Conservation (phyloP, 2,797 vertebrate species). For the Geotrypetes seraphini region DNA sequence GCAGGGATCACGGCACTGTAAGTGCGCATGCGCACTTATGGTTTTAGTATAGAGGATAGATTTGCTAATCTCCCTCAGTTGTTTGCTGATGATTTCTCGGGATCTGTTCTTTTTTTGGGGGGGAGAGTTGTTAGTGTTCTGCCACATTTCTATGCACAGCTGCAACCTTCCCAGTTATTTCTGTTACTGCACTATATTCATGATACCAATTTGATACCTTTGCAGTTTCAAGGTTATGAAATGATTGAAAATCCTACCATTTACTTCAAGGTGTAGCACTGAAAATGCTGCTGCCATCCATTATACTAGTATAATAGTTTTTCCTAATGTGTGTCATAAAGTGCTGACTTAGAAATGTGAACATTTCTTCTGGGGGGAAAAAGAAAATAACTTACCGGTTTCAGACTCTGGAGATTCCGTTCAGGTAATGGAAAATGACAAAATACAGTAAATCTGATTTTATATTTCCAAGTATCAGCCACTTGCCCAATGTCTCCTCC, state of each 20-base stretch:
- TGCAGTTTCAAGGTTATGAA: slow-evolving; percentile 70
- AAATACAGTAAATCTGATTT: slow-evolving; percentile 1
- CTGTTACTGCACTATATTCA: slow-evolving; percentile 60
- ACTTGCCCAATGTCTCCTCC: slow-evolving; percentile 27
- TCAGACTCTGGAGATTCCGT: slow-evolving; percentile 4
- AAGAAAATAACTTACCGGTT: slow-evolving; percentile 43
- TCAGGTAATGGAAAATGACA: slow-evolving; percentile 3
- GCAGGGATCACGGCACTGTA: too few relatives aligned
- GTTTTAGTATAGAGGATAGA: too few relatives aligned
- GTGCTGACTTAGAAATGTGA: slow-evolving; percentile 57
- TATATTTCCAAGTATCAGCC: slow-evolving; percentile 9
- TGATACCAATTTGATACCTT: slow-evolving; percentile 68
- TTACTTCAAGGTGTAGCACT: slow-evolving; percentile 66
- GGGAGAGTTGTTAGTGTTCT: slow-evolving; percentile 37
- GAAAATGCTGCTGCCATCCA: slow-evolving; percentile 54
- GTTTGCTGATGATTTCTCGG: too few relatives aligned
- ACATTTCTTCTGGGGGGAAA: slow-evolving; percentile 43
- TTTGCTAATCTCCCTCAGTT: too few relatives aligned
- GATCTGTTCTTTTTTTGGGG: slow-evolving; percentile 34
- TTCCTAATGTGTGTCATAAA: slow-evolving; percentile 61
- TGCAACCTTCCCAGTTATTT: slow-evolving; percentile 59
- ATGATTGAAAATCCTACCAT: slow-evolving; percentile 65
- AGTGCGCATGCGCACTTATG: too few relatives aligned
- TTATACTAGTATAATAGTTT: slow-evolving; percentile 58
- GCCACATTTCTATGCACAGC: slow-evolving; percentile 61